Percentiles rank a stretch among this genome's conserved stretches.
These are phyloP conservation scores for Dynastes tityus DNA, from an alignment of 2,888 invertebrate genomes.

Conservation along the genomic window DNA sequence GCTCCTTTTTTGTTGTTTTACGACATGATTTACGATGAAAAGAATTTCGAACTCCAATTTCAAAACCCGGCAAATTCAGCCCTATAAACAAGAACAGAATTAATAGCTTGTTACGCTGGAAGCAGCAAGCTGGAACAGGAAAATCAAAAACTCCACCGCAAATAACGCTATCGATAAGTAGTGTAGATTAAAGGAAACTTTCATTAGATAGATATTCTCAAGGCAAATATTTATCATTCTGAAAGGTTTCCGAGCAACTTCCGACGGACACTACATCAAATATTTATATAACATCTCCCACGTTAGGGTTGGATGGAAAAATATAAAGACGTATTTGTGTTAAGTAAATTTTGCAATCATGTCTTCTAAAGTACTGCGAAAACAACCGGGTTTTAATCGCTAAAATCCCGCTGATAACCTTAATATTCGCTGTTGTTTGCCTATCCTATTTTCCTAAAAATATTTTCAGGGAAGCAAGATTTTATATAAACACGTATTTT, in stretches of 20 bases:
- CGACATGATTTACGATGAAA: too few relatives aligned
- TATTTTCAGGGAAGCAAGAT: neutral
- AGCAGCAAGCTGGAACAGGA: too few relatives aligned
- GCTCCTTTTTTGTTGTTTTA: too few relatives aligned
- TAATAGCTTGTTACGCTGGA: too few relatives aligned
- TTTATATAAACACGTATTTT: too few relatives aligned
- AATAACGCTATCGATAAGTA: conserved; percentile 19
- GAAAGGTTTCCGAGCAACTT: conserved; percentile 16
- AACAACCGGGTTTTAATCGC: too few relatives aligned
- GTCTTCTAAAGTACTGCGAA: neutral
- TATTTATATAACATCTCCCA: conserved; percentile 20
- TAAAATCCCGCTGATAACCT: too few relatives aligned
- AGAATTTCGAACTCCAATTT: too few relatives aligned
- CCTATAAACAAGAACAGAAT: too few relatives aligned
- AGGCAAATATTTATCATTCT: conserved; percentile 17
- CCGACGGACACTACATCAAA: conserved; percentile 7
- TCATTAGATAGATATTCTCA: conserved; percentile 15
- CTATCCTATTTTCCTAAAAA: neutral
- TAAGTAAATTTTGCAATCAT: neutral
- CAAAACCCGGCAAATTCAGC: too few relatives aligned
- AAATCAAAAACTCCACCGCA: neutral
- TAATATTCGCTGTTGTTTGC: too few relatives aligned
- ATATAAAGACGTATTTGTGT: conserved; percentile 5
- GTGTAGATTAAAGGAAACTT: conserved; percentile 18
- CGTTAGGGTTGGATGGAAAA: neutral